A percentile compares a stretch with the other conserved stretches of the same genome.
phyloP scores from a whole-genome alignment of 2,888 invertebrate genomes.

The Eristalinus aeneus region DNA sequence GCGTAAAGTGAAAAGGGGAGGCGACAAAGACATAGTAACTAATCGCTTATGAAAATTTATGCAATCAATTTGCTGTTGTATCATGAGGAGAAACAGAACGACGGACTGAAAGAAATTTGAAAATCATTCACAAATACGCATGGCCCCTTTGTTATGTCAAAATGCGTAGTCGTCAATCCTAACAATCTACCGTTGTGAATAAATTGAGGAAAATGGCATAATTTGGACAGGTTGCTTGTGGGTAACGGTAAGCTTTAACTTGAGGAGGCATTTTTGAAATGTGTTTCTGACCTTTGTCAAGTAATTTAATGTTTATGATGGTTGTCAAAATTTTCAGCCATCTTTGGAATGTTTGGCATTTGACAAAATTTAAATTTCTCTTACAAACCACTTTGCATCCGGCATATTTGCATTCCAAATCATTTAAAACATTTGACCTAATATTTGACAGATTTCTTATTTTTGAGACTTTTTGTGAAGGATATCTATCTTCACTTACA shows the following conservation, averaged over 20 bases:
- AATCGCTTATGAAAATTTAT: constrained; percentile 43
- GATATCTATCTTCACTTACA: neutral
- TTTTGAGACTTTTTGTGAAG: too few relatives aligned
- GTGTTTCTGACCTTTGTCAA: neutral
- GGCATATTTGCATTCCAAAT: too few relatives aligned
- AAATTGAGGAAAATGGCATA: neutral
- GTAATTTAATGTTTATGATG: too few relatives aligned
- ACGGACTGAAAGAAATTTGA: neutral
- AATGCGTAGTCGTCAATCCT: neutral
- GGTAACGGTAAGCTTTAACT: too few relatives aligned
- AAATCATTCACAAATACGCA: neutral
- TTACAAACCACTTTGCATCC: too few relatives aligned
- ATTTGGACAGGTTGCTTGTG: neutral
- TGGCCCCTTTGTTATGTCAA: neutral
- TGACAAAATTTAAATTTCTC: neutral
- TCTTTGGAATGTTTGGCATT: neutral
- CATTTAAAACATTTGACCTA: too few relatives aligned
- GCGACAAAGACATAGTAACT: neutral
- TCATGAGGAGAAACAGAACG: neutral
- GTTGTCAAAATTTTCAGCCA: neutral
- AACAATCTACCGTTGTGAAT: neutral
- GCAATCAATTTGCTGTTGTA: neutral
- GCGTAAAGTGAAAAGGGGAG: neutral
- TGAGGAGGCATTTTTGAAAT: neutral
- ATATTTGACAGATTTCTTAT: too few relatives aligned